phyloP scores from a whole-genome alignment of 2,888 invertebrate genomes.

The Malacosoma neustria region DNA sequence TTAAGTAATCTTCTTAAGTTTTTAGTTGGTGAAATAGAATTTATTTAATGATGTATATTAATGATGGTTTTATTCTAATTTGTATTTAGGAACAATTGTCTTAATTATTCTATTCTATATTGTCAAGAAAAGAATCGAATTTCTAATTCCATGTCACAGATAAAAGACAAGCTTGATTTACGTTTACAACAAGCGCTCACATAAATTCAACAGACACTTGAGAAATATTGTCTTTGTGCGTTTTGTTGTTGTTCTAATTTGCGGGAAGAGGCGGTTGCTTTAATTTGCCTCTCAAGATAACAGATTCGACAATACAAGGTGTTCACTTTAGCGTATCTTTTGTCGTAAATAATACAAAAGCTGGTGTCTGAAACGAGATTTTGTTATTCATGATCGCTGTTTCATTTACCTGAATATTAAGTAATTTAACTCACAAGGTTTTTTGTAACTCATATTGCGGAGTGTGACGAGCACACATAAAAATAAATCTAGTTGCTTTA shows the following conservation, averaged over 20 bases:
- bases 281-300: constrained; percentile 35
- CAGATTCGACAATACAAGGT: constrained; percentile 35
- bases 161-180: constrained; percentile 5
- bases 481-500: no score
- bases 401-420: no score
- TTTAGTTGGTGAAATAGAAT: no score
- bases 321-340: constrained; percentile 32
- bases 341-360: constrained; percentile 10
- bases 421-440: no score
- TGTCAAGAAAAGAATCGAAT: no score
- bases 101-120: no score
- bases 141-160: not conserved
- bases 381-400: constrained; percentile 7
- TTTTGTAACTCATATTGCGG: no score
- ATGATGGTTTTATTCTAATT: no score
- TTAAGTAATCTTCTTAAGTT: no score
- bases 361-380: not conserved
- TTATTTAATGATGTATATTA: no score
- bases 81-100: no score
- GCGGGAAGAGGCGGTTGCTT: constrained; percentile 23
- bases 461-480: no score
- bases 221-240: constrained; percentile 28
- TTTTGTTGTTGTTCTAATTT: constrained; percentile 37
- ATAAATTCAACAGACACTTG: constrained; percentile 18
- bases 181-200: constrained; percentile 22